Evolutionary conservation across 2,797 vertebrate species (phyloP), one percentile per base, ranked within the genome.

Genomic region (Melanotaenia maccullochi): DNA sequence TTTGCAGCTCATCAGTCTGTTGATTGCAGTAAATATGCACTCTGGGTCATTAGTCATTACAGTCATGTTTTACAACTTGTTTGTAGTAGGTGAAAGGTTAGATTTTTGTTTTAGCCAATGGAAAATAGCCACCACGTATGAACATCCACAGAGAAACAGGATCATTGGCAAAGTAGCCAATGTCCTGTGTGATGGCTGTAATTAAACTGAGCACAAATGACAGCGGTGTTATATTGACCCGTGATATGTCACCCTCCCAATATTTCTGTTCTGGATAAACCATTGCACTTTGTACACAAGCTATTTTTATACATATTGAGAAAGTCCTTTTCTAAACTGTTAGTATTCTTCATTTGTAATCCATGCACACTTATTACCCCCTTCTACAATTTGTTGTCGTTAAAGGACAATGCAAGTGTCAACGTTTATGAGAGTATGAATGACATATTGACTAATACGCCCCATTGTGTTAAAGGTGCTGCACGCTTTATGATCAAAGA

Each of bases 401-500:
- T n/a, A 14, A 65, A 54, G 30, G 36, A 52, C 22, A 4, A 12
- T 57, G 11, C 20, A 38, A 40, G 36, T 42, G 20, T 60, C n/a
- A 35, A 6, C 1, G 6, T 61, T 70, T 47, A 68, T 61, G 65
- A 32, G 36, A 35, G 30, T 60, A 14, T 35, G 30, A 69, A 61
- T 63, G 12, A 73, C 54, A 68, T 30, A 52, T 7, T 67, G 52
- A 76, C 66, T 36, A 55, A 2, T 5, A 36, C 3, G 58, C 58
- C 68, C 5, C 14, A 55, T 18, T 81, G 28, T 72, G 36, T 82
- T 79, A 59, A 84, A 99, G 98, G 98, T 77, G 96, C 97, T 11
- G 96, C 97, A 44, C 96, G 97, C 63, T 99, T 98, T 89, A 96
- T 99, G 86, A 99, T 99, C 89, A 99, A 99, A 92, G 98, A 99